Conservation (phyloP, 2,888 invertebrate genomes). For the Hirtodrosophila cameraria region DNA sequence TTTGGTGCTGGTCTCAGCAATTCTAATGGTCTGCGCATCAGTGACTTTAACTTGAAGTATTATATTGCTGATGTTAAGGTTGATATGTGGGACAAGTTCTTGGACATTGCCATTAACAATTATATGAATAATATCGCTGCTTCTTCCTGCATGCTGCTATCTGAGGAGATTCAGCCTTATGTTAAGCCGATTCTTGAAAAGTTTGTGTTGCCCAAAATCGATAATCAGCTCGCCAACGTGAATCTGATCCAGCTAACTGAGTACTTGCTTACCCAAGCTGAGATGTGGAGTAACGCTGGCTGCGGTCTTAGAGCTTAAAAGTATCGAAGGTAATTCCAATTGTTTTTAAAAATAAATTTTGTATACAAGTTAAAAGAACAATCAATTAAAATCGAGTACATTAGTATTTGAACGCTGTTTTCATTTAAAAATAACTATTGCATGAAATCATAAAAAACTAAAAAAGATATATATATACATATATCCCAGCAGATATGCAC, state of each 20-base stretch:
- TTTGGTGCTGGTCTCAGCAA: slow-evolving; percentile 36
- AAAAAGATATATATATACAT: too few relatives aligned
- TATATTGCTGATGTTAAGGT: slow-evolving; percentile 53
- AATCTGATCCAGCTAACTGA: slow-evolving; percentile 18
- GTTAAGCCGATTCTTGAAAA: slow-evolving; percentile 16
- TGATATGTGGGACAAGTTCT: slow-evolving; percentile 60
- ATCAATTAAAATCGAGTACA: too few relatives aligned
- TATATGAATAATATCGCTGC: slow-evolving; percentile 53
- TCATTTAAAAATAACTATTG: too few relatives aligned
- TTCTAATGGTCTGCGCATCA: slow-evolving; percentile 52
- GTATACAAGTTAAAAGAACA: too few relatives aligned
- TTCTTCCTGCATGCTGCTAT: slow-evolving; percentile 41
- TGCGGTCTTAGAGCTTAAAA: slow-evolving; percentile 27
- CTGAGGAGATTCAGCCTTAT: slow-evolving; percentile 52
- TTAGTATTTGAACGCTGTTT: too few relatives aligned
- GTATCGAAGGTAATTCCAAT: too few relatives aligned
- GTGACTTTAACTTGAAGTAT: slow-evolving; percentile 53
- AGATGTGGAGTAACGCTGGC: slow-evolving; percentile 24
- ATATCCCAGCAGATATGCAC: too few relatives aligned
- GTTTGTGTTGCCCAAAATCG: slow-evolving; percentile 37
- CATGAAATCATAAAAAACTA: too few relatives aligned
- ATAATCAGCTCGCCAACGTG: slow-evolving; percentile 41
- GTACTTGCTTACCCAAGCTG: slow-evolving; percentile 21
- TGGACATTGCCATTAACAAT: slow-evolving; percentile 68
- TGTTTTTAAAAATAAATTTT: too few relatives aligned